A percentile compares a stretch with the other conserved stretches of the same genome.
Evolutionary conservation across 1,140 invertebrate genomes (phyloP).

Genomic region (Popillia japonica): DNA sequence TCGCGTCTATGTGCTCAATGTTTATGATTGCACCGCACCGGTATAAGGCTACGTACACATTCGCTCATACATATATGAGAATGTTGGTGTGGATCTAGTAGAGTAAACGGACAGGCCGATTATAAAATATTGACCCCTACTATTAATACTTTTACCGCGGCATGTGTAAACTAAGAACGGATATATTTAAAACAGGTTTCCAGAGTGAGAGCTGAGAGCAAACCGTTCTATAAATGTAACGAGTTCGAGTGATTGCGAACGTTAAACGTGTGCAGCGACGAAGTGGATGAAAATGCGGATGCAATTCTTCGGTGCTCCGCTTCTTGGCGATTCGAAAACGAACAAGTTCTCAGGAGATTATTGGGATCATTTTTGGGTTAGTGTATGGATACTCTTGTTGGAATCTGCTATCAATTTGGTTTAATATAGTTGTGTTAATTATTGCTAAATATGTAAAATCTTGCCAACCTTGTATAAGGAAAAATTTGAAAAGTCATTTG

Average conservation of each 20-base stretch:
- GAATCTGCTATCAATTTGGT: too few species aligned
- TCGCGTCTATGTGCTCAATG: background rate
- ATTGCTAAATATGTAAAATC: too few species aligned
- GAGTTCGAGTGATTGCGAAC: background rate
- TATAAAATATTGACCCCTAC: constrained; percentile 11
- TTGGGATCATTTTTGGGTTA: too few species aligned
- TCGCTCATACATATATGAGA: background rate
- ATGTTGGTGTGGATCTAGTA: background rate
- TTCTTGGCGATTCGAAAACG: too few species aligned
- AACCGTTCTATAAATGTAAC: background rate
- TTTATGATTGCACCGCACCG: background rate
- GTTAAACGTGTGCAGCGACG: background rate
- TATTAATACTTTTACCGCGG: constrained; percentile 6
- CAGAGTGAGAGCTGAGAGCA: constrained; percentile 1
- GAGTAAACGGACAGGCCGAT: background rate
- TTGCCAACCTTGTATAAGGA: too few species aligned
- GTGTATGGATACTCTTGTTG: too few species aligned
- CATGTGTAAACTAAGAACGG: constrained; percentile 1
- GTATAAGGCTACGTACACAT: too few species aligned
- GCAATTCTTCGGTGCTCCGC: too few species aligned
- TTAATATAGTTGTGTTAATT: too few species aligned
- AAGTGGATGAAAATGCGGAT: background rate
- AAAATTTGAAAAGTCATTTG: too few species aligned
- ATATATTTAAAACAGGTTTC: constrained; percentile 12
- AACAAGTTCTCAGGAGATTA: too few species aligned